Conservation (phyloP, 1,140 invertebrate species). For the Drosophila serrata region DNA sequence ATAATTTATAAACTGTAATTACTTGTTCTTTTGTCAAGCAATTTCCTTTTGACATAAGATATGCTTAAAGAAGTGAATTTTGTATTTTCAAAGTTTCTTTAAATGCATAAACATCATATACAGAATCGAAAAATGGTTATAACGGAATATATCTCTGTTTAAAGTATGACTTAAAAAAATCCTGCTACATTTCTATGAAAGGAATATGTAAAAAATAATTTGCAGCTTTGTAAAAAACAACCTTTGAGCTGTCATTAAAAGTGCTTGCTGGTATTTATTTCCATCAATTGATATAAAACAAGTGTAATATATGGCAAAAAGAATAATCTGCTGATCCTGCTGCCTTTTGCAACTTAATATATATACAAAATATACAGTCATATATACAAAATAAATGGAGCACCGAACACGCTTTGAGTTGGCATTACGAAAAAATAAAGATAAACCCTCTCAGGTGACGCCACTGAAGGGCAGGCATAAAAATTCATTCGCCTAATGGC, state of each 20-base stretch:
- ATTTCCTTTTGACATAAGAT: not conserved
- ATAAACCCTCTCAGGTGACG: slow-evolving; percentile 29
- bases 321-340: not conserved
- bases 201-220: not conserved
- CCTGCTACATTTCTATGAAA: not conserved
- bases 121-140: not conserved
- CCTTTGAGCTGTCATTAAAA: not conserved
- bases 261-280: not conserved
- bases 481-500: slow-evolving; percentile 81
- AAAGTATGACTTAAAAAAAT: not conserved
- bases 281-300: not conserved
- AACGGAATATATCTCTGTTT: not conserved
- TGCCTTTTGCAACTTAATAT: not conserved
- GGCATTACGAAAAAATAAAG: slow-evolving; percentile 40
- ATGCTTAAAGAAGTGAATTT: not conserved
- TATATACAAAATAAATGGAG: slow-evolving; percentile 66
- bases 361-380: not conserved
- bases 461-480: slow-evolving; percentile 56
- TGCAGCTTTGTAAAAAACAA: not conserved
- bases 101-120: not conserved
- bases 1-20: not conserved
- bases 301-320: not conserved
- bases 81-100: not conserved
- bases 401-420: slow-evolving; percentile 65
- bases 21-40: not conserved